Conservation (phyloP, 2,797 vertebrate genomes). For the Dromococcyx pavoninus region DNA sequence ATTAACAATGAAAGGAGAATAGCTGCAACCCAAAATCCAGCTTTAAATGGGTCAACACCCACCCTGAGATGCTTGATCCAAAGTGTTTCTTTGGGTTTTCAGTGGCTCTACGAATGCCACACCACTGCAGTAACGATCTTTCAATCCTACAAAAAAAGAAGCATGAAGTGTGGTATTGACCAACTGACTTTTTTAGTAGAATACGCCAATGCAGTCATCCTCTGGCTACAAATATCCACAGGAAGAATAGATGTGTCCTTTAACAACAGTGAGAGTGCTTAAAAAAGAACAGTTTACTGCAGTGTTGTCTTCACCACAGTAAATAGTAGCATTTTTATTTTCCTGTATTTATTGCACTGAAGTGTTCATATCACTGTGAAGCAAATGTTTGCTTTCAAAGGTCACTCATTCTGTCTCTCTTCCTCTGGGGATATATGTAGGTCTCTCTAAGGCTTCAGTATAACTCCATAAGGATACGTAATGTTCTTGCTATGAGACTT, state of each 20-base stretch:
- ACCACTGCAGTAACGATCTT: background rate
- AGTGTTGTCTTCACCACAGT: background rate
- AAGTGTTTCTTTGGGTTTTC: background rate
- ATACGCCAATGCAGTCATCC: background rate
- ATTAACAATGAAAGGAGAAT: background rate
- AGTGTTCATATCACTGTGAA: conserved; percentile 52
- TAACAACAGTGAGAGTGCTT: conserved; percentile 34
- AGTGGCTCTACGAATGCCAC: background rate
- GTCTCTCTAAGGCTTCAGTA: background rate
- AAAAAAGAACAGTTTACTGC: conserved; percentile 50
- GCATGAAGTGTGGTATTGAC: background rate
- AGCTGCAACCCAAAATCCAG: background rate
- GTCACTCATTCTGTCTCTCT: conserved; percentile 24
- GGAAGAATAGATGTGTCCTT: conserved; percentile 34
- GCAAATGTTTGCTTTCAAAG: conserved; percentile 64
- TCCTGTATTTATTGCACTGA: conserved; percentile 51
- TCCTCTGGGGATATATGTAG: background rate
- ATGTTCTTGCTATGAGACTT: background rate
- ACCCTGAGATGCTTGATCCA: background rate
- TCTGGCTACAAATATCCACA: background rate
- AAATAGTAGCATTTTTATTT: conserved; percentile 56
- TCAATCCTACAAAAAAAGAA: background rate
- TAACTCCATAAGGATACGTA: background rate
- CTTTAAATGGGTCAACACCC: background rate
- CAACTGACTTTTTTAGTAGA: background rate